These are phyloP conservation scores for Meganola albula DNA, from an alignment of 2,888 invertebrate genomes.

Conservation along the genomic window DNA sequence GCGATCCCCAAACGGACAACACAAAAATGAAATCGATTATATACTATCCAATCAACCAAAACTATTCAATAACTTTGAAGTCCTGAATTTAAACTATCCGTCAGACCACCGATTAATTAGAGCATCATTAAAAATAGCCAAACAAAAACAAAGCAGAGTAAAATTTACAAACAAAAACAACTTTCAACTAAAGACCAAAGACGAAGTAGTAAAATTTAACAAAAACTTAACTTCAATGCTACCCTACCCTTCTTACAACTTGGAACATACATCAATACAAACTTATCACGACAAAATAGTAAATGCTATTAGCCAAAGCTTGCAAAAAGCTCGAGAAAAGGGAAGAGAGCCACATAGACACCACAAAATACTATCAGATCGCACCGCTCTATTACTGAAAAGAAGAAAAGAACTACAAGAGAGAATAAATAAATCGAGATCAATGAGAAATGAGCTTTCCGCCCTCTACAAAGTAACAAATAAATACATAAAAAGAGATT, in stretches of 20 bases:
- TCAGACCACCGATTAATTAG: slow-evolving; percentile 15
- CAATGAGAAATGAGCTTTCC: slow-evolving; percentile 16
- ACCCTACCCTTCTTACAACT: background rate
- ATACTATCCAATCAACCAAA: slow-evolving; percentile 18
- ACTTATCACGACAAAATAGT: slow-evolving; percentile 4
- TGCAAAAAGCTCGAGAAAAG: slow-evolving; percentile 1
- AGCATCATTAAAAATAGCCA: slow-evolving; percentile 14
- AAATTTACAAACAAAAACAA: slow-evolving; percentile 1
- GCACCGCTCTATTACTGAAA: slow-evolving; percentile 8
- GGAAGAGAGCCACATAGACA: background rate
- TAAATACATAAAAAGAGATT: slow-evolving; percentile 17
- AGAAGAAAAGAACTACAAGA: slow-evolving; percentile 16
- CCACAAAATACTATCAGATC: slow-evolving; percentile 9
- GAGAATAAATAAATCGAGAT: slow-evolving; percentile 9
- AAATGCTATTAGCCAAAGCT: slow-evolving; percentile 4
- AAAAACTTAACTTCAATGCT: slow-evolving; percentile 2
- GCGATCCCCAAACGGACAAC: slow-evolving; percentile 4
- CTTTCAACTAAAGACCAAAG: slow-evolving; percentile 5
- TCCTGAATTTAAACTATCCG: slow-evolving; percentile 4
- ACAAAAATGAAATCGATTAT: slow-evolving; percentile 25
- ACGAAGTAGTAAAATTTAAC: slow-evolving; percentile 7
- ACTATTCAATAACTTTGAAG: slow-evolving; percentile 1
- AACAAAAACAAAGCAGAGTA: slow-evolving; percentile 8
- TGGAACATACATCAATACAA: slow-evolving; percentile 7
- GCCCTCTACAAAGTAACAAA: slow-evolving; percentile 16